Conservation (phyloP, 2,113 vertebrate genomes). For the Podiceps cristatus region DNA sequence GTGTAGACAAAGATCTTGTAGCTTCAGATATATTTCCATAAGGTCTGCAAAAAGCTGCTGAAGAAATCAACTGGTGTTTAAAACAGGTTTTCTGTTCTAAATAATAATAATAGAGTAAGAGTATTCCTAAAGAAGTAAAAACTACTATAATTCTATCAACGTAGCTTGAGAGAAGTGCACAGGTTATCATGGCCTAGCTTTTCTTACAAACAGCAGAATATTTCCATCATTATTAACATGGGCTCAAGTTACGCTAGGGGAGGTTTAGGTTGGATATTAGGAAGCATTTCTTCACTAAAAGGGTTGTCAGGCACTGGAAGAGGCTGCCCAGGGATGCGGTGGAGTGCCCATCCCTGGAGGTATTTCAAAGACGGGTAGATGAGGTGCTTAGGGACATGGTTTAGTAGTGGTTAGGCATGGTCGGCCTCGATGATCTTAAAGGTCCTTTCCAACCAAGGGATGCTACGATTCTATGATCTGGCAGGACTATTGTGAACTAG, state of each 20-base stretch:
- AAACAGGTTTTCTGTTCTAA: neutral
- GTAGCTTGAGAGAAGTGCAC: accelerated
- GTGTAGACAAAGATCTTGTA: neutral
- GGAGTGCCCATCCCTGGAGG: too few species aligned
- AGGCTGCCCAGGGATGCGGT: too few species aligned
- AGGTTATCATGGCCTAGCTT: neutral
- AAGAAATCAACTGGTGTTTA: neutral
- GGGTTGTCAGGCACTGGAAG: too few species aligned
- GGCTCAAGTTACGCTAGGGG: too few species aligned
- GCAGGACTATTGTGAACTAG: neutral
- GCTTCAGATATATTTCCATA: neutral
- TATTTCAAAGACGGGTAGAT: too few species aligned
- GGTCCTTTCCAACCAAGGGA: too few species aligned
- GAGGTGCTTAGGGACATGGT: too few species aligned
- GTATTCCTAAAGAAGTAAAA: neutral
- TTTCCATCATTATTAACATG: neutral
- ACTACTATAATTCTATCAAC: neutral
- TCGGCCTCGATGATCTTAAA: too few species aligned
- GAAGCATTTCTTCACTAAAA: too few species aligned
- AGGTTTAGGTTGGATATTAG: too few species aligned
- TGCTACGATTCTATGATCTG: too few species aligned
- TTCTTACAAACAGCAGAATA: neutral
- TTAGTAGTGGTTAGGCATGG: too few species aligned
- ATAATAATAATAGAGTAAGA: neutral
- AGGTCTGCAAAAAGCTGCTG: neutral